Conservation (phyloP, 2,888 invertebrate genomes). For the Clanis bilineata region DNA sequence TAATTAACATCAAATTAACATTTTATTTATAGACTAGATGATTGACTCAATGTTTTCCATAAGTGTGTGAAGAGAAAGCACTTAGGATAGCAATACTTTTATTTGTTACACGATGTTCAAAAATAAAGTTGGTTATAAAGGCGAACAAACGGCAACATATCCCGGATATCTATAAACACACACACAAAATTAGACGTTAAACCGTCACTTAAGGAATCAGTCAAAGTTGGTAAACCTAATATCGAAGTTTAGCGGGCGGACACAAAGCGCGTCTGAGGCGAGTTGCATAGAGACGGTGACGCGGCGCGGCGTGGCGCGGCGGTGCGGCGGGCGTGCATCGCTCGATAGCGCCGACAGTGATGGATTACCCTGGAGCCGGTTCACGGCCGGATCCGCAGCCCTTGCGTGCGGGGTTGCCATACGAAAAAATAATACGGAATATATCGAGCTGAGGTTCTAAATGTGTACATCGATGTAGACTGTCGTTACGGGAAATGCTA, state of each 20-base stretch:
- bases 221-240: slow-evolving; percentile 75
- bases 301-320: too few relatives aligned
- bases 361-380: slow-evolving; percentile 71
- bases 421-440: slow-evolving; percentile 13
- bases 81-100: neutral
- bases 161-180: slow-evolving; percentile 39
- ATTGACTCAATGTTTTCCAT: too few relatives aligned
- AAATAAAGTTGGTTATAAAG: too few relatives aligned
- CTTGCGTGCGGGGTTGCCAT: slow-evolving; percentile 24
- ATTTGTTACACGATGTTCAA: neutral
- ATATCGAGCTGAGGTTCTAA: neutral
- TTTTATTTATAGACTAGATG: neutral
- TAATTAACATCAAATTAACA: neutral
- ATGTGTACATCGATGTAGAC: neutral
- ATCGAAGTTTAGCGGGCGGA: slow-evolving; percentile 68
- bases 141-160: neutral
- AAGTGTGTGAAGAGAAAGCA: too few relatives aligned
- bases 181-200: slow-evolving; percentile 49
- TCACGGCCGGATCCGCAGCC: slow-evolving; percentile 53
- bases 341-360: slow-evolving; percentile 75
- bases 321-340: slow-evolving; percentile 73
- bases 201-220: slow-evolving; percentile 61
- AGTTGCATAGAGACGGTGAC: slow-evolving; percentile 46
- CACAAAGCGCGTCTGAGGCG: slow-evolving; percentile 33
- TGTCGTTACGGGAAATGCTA: neutral